Evolutionary conservation across 2,113 vertebrate species (phyloP), one percentile per base, ranked within the genome.

Genomic region (Eptatretus burgeri): DNA sequence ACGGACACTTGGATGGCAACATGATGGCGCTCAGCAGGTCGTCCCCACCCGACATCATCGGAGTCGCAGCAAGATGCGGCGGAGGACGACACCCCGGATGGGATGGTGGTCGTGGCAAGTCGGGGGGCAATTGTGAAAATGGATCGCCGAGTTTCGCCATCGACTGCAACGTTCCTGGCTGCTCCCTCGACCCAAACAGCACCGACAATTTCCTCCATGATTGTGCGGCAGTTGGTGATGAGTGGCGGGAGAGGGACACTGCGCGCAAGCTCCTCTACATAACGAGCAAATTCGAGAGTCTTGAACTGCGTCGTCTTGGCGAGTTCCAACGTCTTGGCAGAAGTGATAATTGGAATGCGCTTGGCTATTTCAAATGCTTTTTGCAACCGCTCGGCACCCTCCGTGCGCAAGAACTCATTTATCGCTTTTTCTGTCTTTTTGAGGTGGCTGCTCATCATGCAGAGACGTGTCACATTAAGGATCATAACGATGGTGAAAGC

Each of bases 271-370:
- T 95, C 89, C 66, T 94, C 89, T 1, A 94, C 82, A 69, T 94
- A 88, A 0, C 84, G 81, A 2, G 84, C 89, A 4, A 95, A 76
- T 74, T 94, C 89, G 81, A 83, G 80, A 52, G 89, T 94, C 70
- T 91, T 93, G 64, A 78, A 89, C 71, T 94, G 87, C 9, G 91
- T 98, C 18, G 95, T 89, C 69, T 93, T 93, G 72, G 89, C 89
- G 20, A 94, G 68, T 74, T 94, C 89, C 41, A 81, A 69, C 0
- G 87, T 93, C 73, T 91, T 93, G 67, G 81, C 81, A 0, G 83
- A 83, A 0, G 89, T 94, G 66, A 94, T 71, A 70, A 94, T 93
- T 14, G 89, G 89, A 65, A 94, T 96, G 1, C 77, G 79, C 69
- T 93, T 94, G 68, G 89, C 87, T 1, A 96, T 81, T 73, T 96